Conservation (phyloP, 1,140 invertebrate genomes). For the Aphis gossypii region DNA sequence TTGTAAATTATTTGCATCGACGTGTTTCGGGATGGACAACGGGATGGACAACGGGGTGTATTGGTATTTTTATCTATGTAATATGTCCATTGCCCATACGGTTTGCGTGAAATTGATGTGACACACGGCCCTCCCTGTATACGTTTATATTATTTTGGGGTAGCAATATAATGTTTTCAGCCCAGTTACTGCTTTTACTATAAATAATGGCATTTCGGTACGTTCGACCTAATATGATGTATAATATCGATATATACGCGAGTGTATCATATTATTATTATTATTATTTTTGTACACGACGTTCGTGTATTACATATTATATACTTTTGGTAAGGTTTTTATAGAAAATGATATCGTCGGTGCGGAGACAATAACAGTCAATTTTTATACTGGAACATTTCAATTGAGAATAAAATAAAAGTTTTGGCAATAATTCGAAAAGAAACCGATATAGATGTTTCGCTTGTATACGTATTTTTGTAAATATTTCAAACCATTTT, state of each 20-base stretch:
- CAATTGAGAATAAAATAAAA: slow-evolving; percentile 11
- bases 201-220: not conserved
- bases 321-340: not conserved
- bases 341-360: not conserved
- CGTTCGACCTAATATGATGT: not conserved
- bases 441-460: slow-evolving; percentile 26
- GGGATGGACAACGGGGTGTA: not conserved
- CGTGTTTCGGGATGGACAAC: no score
- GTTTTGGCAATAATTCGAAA: slow-evolving; percentile 32
- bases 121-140: not conserved
- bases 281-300: not conserved
- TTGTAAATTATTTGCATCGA: no score
- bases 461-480: not conserved
- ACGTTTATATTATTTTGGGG: not conserved
- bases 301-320: not conserved
- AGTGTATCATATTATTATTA: not conserved
- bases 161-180: not conserved
- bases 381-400: slow-evolving; percentile 28
- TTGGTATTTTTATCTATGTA: not conserved
- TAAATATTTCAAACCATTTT: not conserved
- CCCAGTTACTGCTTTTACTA: not conserved
- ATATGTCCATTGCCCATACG: not conserved
- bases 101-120: not conserved
- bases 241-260: not conserved
- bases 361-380: slow-evolving; percentile 22